Base-by-base conservation (phyloP, 92 coral and sea anemone species). In the Metridium senile region DNA sequence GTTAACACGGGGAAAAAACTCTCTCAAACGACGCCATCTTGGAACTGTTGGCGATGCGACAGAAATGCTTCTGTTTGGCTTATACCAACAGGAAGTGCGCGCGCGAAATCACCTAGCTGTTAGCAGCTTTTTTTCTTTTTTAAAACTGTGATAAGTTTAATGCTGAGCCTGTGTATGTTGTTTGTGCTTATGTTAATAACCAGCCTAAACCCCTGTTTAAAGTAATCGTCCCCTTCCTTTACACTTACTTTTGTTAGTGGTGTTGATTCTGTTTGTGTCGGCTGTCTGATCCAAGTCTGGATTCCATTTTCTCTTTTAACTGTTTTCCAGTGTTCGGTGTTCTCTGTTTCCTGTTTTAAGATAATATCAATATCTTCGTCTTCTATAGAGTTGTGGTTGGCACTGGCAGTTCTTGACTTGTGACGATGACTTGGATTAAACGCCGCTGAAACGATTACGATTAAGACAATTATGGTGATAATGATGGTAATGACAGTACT, bases 361-460 rank as follows among this genome's bases (percentile, higher is more conserved):
- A 79, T 35, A 56, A 52, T 76, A 1, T 70, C 76, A 53, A 79
- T 28, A 58, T 79, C 84, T 39, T 69, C 70, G 2, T 79, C 76
- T 45, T 33, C 47, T 18, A 79, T 26, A 16, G 70, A 22, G 28
- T 53, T 25, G 23, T 33, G 49, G 57, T 23, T 23, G 11, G 76
- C 34, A 28, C 84, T 79, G 25, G 62, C 76, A 19, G 57, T 59
- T 68, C 84, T 28, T 13, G 84, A 79, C 31, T 58, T 79, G 62
- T 70, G 76, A 32, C 76, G 84, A 49, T 79, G 84, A 18, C 61
- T 2, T 6, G 84, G 76, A 58, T 70, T 70, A 39, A 79, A 79
- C 31, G 84, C 84, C 68, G 84, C 84, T 79, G 70, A 16, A 70
- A 58, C 1, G 34, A 68, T 2, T 2, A 52, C 2, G 26, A 47